Evolutionary conservation across 2,888 invertebrate genomes (phyloP).

Genomic region (Chaitophorus viminalis): DNA sequence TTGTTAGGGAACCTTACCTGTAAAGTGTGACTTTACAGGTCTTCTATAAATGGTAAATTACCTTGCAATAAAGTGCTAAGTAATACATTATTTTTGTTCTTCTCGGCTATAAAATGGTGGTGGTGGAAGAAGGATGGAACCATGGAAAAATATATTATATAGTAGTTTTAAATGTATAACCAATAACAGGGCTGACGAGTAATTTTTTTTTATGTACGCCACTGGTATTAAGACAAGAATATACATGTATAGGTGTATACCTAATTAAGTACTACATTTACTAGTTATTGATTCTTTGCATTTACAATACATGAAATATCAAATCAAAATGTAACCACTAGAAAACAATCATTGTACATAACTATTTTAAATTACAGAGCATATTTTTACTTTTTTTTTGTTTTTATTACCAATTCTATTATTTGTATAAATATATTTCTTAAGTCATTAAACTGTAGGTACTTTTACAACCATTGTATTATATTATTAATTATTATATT

Average conservation of each 20-base stretch:
- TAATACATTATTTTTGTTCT: background rate
- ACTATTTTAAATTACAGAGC: background rate
- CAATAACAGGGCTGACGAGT: background rate
- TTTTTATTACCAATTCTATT: background rate
- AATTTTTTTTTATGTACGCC: background rate
- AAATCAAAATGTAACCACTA: conserved; percentile 31
- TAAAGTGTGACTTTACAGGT: too few relatives aligned
- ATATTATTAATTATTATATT: background rate
- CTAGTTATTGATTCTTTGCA: background rate
- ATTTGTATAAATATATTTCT: background rate
- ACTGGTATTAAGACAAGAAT: background rate
- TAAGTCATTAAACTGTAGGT: background rate
- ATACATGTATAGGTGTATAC: too few relatives aligned
- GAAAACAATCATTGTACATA: background rate
- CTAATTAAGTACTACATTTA: background rate
- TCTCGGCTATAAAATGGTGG: too few relatives aligned
- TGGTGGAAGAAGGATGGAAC: too few relatives aligned
- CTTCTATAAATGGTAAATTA: too few relatives aligned
- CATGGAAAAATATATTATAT: too few relatives aligned
- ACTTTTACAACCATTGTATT: conserved; percentile 1
- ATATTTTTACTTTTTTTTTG: background rate
- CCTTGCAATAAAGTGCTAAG: too few relatives aligned
- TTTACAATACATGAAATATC: conserved; percentile 12
- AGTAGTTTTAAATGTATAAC: too few relatives aligned
- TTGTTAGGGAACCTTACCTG: too few relatives aligned